Evolutionary conservation across 2,888 invertebrate species (phyloP).

Genomic region (Ophioninae sp.): DNA sequence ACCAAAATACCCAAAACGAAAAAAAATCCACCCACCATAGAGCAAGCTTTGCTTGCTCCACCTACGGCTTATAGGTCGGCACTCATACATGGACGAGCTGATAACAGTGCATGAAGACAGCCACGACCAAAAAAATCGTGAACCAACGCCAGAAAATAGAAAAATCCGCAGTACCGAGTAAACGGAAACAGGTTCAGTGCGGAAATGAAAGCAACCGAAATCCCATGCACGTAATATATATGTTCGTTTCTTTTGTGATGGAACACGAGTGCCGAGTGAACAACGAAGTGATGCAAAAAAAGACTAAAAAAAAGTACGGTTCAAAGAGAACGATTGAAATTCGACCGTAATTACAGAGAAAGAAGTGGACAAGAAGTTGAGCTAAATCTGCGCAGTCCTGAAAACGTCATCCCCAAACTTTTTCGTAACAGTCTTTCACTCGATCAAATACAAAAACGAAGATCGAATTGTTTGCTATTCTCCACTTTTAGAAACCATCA

Average conservation of each 20-base stretch:
- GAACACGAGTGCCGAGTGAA: not conserved
- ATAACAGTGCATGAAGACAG: conserved; percentile 10
- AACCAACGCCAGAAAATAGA: conserved; percentile 23
- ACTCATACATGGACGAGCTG: not conserved
- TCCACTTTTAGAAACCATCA: not conserved
- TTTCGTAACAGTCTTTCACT: not conserved
- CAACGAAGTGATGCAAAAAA: conserved; percentile 14
- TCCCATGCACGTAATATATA: conserved; percentile 2
- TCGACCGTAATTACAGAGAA: conserved; percentile 7
- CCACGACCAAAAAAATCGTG: conserved; percentile 3
- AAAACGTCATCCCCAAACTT: not conserved
- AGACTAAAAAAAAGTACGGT: not conserved
- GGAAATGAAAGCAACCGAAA: conserved; percentile 54
- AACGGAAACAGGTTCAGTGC: conserved; percentile 39
- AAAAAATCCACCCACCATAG: conserved; percentile 17
- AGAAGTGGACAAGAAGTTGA: not conserved
- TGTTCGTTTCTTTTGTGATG: conserved; percentile 1
- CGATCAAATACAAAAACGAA: not conserved
- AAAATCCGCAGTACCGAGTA: not conserved
- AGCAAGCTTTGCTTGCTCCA: conserved; percentile 21
- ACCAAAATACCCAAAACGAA: conserved; percentile 16
- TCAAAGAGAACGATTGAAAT: conserved; percentile 10
- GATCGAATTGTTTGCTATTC: not conserved
- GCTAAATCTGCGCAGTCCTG: not conserved
- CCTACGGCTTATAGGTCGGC: not conserved